Evolutionary conservation across 2,888 invertebrate genomes (phyloP), one percentile per base, ranked within the genome.

Genomic region (Mactromeris polynyma): DNA sequence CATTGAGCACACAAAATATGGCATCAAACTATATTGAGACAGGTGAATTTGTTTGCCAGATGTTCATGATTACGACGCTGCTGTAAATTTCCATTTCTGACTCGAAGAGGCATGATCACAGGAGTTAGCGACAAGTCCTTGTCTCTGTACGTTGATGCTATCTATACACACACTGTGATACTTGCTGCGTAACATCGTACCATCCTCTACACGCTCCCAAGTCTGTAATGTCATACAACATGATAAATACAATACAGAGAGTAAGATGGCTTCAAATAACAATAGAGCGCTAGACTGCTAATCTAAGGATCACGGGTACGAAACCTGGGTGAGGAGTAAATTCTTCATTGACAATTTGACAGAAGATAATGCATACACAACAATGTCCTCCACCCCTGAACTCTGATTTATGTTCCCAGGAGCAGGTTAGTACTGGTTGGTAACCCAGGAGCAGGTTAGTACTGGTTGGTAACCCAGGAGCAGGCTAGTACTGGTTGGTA

Each of bases 111-210:
- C 97, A 51, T 97, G 97, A 95, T 98, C 98, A 96, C 98, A 98
- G 94, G 97, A 97, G 96, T 98, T 98, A 14, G 97, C 98, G 42
- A 98, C 98, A 79, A 98, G 97, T 97, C 92, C 97, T 96, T 77
- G 97, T 96, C 92, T 97, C 97, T 93, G 97, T 97, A 96, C 97
- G 97, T 95, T 97, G 96, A 81, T 98, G 86, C 95, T 95, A 93
- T 96, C 96, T 98, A 99, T 97, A 96, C 99, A 99, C 33, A 98
- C 97, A 91, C 98, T 98, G 88, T 98, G 97, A 93, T 98, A 98
- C 77, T 90, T 90, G 91, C 94, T 95, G 85, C 94, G 95, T 89
- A 96, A 93, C 95, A 96, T 95, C 0, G 93, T 92, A 64, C 94
- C 93, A 46, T 88, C 93, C 69, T 95, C 93, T 3, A 93, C 90